Evolutionary conservation across 2,797 vertebrate species (phyloP), one percentile per base, ranked within the genome.

Genomic region (Ptychadena robeensis): DNA sequence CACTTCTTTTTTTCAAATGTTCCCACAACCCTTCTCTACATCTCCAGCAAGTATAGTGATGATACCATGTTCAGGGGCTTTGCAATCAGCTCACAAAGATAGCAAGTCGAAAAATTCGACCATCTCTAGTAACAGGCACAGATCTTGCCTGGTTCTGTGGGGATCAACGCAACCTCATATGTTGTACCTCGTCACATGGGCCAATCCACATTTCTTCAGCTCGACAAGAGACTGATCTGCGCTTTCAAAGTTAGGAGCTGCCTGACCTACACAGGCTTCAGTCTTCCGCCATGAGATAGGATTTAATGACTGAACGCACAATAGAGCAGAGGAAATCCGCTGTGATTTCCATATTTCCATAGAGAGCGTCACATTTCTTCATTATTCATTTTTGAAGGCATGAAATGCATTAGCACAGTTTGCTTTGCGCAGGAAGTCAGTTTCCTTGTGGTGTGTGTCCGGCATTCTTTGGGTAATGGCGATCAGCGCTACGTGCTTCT

Each of bases 361-460:
- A 74, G 37, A 65, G 65, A 65, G 25, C 63, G 44, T 64, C 27
- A 25, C n/a, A 40, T 15, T 69, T 57, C 28, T 37, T 79, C 65
- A 68, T 8, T 27, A 68, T 69, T 77, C 38, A 65, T 79, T 67
- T 68, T 79, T 69, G 66, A 53, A 28, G 31, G 35, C 76, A 48
- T 79, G 59, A 79, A 69, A 57, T 69, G 44, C 76, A 79, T 79
- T 79, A 69, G 37, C 31, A 37, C 76, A 79, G 65, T 79, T 69
- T 59, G 44, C 31, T 30, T 22, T 59, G 44, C 14, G 37, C 32
- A 18, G 18, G 28, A 79, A 79, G 59, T 34, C 48, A n/a, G 40
- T 37, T 68, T 9, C 6, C 65, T 68, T 12, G 31, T 59, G 65
- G 40, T 22, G 76, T 34, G n/a, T 30, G 65, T 31, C 67, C 65